These are phyloP conservation scores for Orthosia incerta DNA, from an alignment of 2,888 invertebrate species.

Conservation along the genomic window DNA sequence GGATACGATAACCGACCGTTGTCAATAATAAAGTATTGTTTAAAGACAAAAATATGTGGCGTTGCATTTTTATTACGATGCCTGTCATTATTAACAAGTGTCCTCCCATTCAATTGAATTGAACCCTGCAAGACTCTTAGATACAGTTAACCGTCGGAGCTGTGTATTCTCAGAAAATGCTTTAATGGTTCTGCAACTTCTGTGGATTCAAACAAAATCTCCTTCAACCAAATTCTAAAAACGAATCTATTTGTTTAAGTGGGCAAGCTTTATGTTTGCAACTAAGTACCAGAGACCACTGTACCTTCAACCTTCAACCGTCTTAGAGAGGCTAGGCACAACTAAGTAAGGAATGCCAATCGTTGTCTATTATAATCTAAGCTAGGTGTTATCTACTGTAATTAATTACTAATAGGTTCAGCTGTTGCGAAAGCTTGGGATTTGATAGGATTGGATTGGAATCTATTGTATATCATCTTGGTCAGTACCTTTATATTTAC, in stretches of 20 bases:
- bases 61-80: slow-evolving; percentile 36
- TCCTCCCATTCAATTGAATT: slow-evolving; percentile 13
- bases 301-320: slow-evolving; percentile 78
- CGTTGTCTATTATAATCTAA: slow-evolving; percentile 74
- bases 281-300: slow-evolving; percentile 47
- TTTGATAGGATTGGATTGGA: slow-evolving; percentile 33
- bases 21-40: slow-evolving; percentile 56
- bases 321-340: slow-evolving; percentile 73
- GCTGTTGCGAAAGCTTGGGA: no score
- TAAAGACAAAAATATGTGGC: slow-evolving; percentile 31
- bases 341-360: slow-evolving; percentile 78
- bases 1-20: slow-evolving; percentile 40
- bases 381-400: slow-evolving; percentile 62
- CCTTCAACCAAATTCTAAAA: not conserved
- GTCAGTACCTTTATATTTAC: not conserved
- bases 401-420: slow-evolving; percentile 62
- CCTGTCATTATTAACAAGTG: slow-evolving; percentile 27
- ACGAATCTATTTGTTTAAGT: slow-evolving; percentile 6
- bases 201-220: not conserved
- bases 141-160: not conserved
- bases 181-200: not conserved
- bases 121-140: not conserved
- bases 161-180: not conserved
- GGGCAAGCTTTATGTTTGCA: slow-evolving; percentile 5
- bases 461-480: slow-evolving; percentile 21